Base-by-base conservation (phyloP, 2,113 vertebrate genomes). In the Pollimyrus isidori region DNA sequence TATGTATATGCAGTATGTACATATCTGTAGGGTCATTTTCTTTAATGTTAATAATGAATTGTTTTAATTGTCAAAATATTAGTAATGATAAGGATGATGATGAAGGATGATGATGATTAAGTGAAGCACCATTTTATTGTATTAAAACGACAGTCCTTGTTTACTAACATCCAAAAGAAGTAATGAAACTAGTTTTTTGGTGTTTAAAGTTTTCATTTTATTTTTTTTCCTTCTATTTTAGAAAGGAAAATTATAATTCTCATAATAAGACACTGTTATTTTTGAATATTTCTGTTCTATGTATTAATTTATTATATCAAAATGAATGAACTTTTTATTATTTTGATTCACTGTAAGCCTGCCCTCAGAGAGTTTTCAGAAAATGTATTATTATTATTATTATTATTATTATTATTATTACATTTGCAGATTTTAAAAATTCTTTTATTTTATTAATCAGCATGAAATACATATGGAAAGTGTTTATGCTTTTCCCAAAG, bases 361-460 rank as follows among this genome's bases (percentile, higher is more conserved):
- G 69, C 13, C 15, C 69, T 17, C 35, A 5, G 1, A 39, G 30
- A 17, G 69, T 76, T 35, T 35, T 35, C 39, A 30, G 23, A 35
- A 76, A 49, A 49, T 49, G 35, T 45, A 45, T 45, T 45, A 73
- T 73, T 13, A 7, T 13, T 35, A 21, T 15, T 30, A 35, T 35
- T 35, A 35, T 35, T 35, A 2, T 76, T 76, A 42, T 76, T 17
- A 3, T 39, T 39, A 58, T 17, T 35, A 42, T 7, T 19, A 10
- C 0, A 39, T 19, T 42, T 56, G 52, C 17, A 4, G 52, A 52
- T 6, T 80, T 80, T 80, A 19, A 17, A 2, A 42, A 65, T 88
- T 88, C 45, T 48, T 88, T 87, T 58, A 39, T 53, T 87, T 23
- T 53, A 88, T 62, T 48, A 85, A 85, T 85, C 42, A n/a, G 46